These are phyloP conservation scores for Cottoperca gobio DNA, from an alignment of 2,797 vertebrate species.

Conservation along the genomic window DNA sequence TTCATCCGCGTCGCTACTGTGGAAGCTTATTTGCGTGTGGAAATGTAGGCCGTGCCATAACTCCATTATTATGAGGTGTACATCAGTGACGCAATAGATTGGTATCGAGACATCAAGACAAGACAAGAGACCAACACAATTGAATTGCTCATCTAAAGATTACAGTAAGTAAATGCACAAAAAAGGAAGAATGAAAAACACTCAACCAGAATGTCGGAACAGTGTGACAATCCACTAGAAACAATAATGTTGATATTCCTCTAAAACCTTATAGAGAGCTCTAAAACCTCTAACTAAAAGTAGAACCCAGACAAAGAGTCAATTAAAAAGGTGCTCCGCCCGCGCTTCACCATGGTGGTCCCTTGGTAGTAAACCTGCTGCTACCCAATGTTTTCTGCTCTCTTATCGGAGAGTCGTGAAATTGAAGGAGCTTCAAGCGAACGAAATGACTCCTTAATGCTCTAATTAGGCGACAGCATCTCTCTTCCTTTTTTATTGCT, in stretches of 20 bases:
- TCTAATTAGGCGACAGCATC: constrained; percentile 58
- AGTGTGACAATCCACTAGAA: not conserved
- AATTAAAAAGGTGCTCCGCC: constrained; percentile 63
- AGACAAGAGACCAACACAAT: not conserved
- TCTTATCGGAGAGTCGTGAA: constrained; percentile 49
- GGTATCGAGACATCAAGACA: too few species aligned
- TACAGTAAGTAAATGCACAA: not conserved
- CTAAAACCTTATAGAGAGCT: not conserved
- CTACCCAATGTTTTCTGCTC: constrained; percentile 10
- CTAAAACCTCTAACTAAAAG: constrained; percentile 31
- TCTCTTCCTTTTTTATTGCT: constrained; percentile 36
- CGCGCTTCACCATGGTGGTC: constrained; percentile 35
- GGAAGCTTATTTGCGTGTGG: not conserved
- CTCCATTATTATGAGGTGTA: not conserved
- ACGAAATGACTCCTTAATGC: constrained; percentile 52
- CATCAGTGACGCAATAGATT: not conserved
- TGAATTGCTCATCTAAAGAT: not conserved
- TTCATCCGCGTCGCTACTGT: not conserved
- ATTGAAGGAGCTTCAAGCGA: constrained; percentile 54
- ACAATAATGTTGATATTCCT: not conserved
- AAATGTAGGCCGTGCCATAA: not conserved
- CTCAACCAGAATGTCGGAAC: not conserved
- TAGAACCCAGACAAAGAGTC: constrained; percentile 49
- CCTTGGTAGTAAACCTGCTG: constrained; percentile 54
- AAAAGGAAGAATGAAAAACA: not conserved